Conservation (phyloP, 2,888 invertebrate species). For the Meghimatium bilineatum region DNA sequence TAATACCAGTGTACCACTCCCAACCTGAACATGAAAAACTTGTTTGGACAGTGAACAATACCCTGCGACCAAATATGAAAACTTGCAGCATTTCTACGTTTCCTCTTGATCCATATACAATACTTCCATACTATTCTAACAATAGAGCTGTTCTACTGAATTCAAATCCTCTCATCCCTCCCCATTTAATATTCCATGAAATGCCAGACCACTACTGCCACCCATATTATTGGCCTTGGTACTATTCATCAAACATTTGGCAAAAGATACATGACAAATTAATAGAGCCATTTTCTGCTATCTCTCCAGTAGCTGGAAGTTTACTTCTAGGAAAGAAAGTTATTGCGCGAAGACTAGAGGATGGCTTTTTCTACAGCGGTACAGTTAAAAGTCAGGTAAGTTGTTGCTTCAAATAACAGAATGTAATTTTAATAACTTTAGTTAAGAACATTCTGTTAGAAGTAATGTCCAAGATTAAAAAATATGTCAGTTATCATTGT, state of each 20-base stretch:
- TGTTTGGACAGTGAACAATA: slow-evolving; percentile 69
- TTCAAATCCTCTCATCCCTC: slow-evolving; percentile 44
- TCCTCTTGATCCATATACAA: slow-evolving; percentile 66
- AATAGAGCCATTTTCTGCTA: slow-evolving; percentile 52
- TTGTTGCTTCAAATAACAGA: neutral
- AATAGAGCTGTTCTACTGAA: slow-evolving; percentile 52
- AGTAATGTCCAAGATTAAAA: too few species aligned
- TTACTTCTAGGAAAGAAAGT: slow-evolving; percentile 73
- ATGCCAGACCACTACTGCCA: slow-evolving; percentile 47
- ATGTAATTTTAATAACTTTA: neutral
- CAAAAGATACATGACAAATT: slow-evolving; percentile 66
- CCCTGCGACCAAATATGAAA: slow-evolving; percentile 63
- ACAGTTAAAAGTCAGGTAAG: slow-evolving; percentile 75
- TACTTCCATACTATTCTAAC: slow-evolving; percentile 51
- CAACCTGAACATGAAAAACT: slow-evolving; percentile 68
- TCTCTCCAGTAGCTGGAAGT: slow-evolving; percentile 73
- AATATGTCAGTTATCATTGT: too few species aligned
- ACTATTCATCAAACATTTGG: slow-evolving; percentile 68
- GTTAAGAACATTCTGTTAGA: neutral
- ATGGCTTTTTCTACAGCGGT: slow-evolving; percentile 76
- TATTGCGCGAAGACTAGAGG: slow-evolving; percentile 71
- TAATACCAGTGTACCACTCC: slow-evolving; percentile 72
- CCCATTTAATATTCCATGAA: slow-evolving; percentile 59
- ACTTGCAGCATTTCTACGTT: slow-evolving; percentile 68
- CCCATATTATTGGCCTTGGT: slow-evolving; percentile 68